Percentiles rank a stretch among this genome's conserved stretches.
phyloP scores from a whole-genome alignment of 2,113 vertebrate species.

The Myrmophylax atrothorax region DNA sequence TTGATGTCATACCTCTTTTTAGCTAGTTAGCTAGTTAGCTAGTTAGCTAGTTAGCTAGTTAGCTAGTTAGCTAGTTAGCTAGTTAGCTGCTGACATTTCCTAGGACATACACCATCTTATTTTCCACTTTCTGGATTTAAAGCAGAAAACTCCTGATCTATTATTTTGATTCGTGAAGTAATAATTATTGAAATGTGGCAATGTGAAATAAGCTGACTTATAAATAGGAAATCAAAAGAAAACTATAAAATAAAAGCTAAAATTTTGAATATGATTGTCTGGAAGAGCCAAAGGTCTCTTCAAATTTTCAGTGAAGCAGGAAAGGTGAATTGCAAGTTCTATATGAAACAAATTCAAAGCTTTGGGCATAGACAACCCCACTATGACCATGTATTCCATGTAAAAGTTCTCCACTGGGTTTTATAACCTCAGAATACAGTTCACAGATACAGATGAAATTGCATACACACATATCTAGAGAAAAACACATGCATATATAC shows the following conservation, averaged over 20 bases:
- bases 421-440: background rate
- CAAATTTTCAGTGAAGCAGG: background rate
- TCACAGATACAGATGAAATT: background rate
- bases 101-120: background rate
- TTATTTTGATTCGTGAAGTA: background rate
- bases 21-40: background rate
- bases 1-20: background rate
- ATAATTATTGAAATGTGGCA: background rate
- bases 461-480: background rate
- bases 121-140: background rate
- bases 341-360: background rate
- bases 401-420: background rate
- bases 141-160: background rate
- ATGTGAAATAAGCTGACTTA: background rate
- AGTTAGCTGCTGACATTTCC: background rate
- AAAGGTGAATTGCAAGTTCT: background rate
- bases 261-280: background rate
- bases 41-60: background rate
- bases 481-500: fast-evolving
- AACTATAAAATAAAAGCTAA: background rate
- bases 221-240: background rate
- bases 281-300: background rate
- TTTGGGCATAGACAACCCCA: background rate
- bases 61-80: background rate
- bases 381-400: background rate